Base-by-base conservation (phyloP, 2,113 vertebrate genomes). In the Struthidea cinerea region DNA sequence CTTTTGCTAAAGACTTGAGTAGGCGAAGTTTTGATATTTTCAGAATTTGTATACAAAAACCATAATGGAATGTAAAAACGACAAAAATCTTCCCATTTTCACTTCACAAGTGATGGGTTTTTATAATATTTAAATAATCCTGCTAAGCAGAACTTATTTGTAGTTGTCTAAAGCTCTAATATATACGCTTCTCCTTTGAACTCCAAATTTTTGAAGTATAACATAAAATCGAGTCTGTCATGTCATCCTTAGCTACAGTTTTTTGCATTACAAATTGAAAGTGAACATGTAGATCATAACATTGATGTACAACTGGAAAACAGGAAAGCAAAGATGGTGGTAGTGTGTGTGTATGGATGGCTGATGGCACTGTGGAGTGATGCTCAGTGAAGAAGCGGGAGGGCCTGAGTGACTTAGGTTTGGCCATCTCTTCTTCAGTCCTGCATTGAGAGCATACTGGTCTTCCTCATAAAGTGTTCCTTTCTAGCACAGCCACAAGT, bases 81-180 rank as follows among this genome's bases (percentile, higher is more conserved):
- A 42, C 3, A 52, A 46, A 57, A 56, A 23, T 11, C 30, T 42
- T 61, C 18, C 41, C 5, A 18, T 79, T 70, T 89, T 79, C 12
- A 47, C 8, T 79, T 61, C 22, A 50, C 22, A 30, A 42, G 5
- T 32, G 11, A 69, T 11, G 15, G 1, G 1, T 0, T 3, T 10
- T 84, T 64, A 78, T 39, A 30, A 49, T 6, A 52, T 75, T 68
- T 61, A 79, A 79, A 57, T 47, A 56, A 57, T 49, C 6, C 17
- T 73, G 5, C 32, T 41, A 32, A 73, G 57, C 19, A 49, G 42
- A 53, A 32, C 11, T 87, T 41, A 0, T 46, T 88, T 61, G 11
- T n/a, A 56, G 11, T 78, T 77, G 13, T 78, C 18, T 75, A 37
- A 82, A 76, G 17, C 12, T 64, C 20, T 70, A 49, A 63, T 59